Evolutionary conservation across 2,888 invertebrate species (phyloP), one percentile per base, ranked within the genome.

Genomic region (Lasioglossum morio): DNA sequence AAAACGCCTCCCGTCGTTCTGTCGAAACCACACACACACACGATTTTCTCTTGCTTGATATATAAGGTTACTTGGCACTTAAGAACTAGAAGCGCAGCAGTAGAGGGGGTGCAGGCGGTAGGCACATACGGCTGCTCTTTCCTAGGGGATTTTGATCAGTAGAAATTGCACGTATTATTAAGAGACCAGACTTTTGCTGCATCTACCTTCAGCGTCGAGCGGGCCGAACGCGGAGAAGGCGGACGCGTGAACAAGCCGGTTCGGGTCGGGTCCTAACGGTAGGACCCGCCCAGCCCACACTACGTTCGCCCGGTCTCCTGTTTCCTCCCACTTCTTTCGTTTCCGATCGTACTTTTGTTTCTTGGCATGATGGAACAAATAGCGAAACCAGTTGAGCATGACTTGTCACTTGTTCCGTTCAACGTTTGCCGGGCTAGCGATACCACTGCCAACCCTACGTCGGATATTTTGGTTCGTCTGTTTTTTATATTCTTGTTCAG

Each of bases 91-190:
- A 89, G 84, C 84, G 89, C 90, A 92, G 89, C 89, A 92, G 93
- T 94, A 93, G 92, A 86, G 89, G 90, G 91, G 92, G 92, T 92
- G 91, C 93, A 93, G 92, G 92, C 91, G 90, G 90, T 94, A 93
- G 93, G 90, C 89, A 93, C 90, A 89, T 87, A 83, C 90, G 89
- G 86, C 89, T 91, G 91, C 90, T 90, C 87, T 84, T 77, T 85
- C 63, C 63, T 90, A 92, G 87, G 92, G 90, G 81, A 70, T 70
- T 91, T 87, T 91, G 92, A 92, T 77, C 88, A 91, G 92, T 91
- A 92, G 88, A 90, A 88, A 90, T 87, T 92, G 93, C 93, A 93
- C 93, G 93, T 92, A 88, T 92, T 89, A 88, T 82, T 89, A 87
- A 87, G 89, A 78, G n/a, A 82, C 81, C 86, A 87, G 91, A 40